Base-by-base conservation (phyloP, 2,113 vertebrate species). In the Gopherus evgoodei region DNA sequence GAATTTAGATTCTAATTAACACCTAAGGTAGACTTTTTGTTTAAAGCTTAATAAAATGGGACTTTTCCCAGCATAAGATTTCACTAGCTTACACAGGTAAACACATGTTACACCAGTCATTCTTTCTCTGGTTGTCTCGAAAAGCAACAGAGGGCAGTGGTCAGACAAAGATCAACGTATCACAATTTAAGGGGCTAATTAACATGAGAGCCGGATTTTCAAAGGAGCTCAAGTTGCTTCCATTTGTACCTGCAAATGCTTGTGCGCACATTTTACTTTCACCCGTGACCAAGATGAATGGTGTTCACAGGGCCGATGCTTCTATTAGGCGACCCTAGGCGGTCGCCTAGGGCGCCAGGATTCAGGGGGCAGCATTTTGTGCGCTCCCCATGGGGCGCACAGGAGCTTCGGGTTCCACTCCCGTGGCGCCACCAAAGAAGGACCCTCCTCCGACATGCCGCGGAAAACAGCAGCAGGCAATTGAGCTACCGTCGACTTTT, bases 1-100 rank as follows among this genome's bases (percentile, higher is more conserved):
- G 98, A 99, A 98, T 98, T 98, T 98, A 98, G 97, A 98, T 98
- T 98, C 98, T 98, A 98, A 98, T 99, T 99, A 99, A 98, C 98
- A 98, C 96, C 95, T 98, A 97, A 97, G 97, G 96, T 97, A 97
- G 98, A 98, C 94, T 98, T 98, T 97, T 98, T 98, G 97, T 98
- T 98, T 98, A 97, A 98, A 97, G 91, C 94, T 98, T 96, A 98
- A 97, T 96, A 97, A 98, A 98, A 96, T 62, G 49, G 88, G 94
- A 97, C 90, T 97, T 98, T 98, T 98, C 98, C 97, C 97, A 98
- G 97, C 93, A 54, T 98, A 98, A 93, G 95, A 98, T 98, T 98
- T 98, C 97, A 97, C 91, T 95, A 92, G 78, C 87, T 86, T 84
- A 86, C 72, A 89, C 25, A 91, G 81, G 49, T 91, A 97, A 97